phyloP scores from a whole-genome alignment of 2,888 invertebrate species.

The Timandra comae region DNA sequence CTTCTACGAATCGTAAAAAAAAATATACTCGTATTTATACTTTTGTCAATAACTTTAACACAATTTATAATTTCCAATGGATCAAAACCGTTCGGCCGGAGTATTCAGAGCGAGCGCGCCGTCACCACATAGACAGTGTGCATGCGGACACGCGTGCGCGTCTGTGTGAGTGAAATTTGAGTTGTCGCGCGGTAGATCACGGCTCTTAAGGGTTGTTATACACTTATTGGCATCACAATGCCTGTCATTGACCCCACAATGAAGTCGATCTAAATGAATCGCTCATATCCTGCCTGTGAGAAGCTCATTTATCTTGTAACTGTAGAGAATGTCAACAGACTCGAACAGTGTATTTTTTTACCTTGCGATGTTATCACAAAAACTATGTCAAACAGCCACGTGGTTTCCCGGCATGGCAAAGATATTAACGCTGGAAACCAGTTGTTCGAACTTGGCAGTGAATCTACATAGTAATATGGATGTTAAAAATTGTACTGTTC shows the following conservation, averaged over 20 bases:
- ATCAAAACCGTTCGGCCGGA: no score
- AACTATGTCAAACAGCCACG: constrained; percentile 50
- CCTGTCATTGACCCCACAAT: constrained; percentile 58
- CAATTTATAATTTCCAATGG: no score
- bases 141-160: no score
- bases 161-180: no score
- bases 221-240: constrained; percentile 26
- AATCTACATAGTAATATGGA: constrained; percentile 30
- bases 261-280: constrained; percentile 46
- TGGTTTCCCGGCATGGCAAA: constrained; percentile 40
- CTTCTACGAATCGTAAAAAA: no score
- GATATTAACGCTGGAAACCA: constrained; percentile 52
- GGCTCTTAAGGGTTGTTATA: no score
- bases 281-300: constrained; percentile 53
- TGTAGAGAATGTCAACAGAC: constrained; percentile 12
- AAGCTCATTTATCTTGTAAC: constrained; percentile 31
- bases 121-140: no score
- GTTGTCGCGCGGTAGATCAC: no score
- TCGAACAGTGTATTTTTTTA: constrained; percentile 9
- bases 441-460: constrained; percentile 70
- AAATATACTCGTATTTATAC: no score
- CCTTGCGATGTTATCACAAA: constrained; percentile 17
- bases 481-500: constrained; percentile 24
- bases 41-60: no score
- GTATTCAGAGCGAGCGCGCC: no score